Base-by-base conservation (phyloP, 2,888 invertebrate species). In the Acronicta alni region DNA sequence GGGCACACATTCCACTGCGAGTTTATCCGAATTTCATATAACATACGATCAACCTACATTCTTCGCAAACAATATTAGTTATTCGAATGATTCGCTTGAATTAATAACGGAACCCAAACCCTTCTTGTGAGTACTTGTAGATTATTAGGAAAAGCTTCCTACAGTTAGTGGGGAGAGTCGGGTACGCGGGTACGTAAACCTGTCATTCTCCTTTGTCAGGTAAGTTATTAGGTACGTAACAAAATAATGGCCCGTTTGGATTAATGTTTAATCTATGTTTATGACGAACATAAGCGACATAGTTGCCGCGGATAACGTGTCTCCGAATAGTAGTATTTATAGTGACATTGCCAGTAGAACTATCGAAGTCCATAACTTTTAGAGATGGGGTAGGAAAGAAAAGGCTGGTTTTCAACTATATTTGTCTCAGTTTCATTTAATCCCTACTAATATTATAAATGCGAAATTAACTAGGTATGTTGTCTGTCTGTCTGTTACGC, bases 221-320 rank as follows among this genome's bases (percentile, higher is more conserved):
- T 73, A 73, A 74, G 66, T 76, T 74, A 76, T 73, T 66, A 76
- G 73, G 53, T 66, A 66, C 70, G 53, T 66, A 62, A 72, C 63
- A 62, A 75, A 75, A 72, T 75, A 75, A 77, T 62, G 63, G 66
- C 74, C 60, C 69, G 74, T 77, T 60, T 57, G 72, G 72, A 75
- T 75, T 72, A 77, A 77, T 68, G 62, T 58, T 59, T 77, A 69
- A 75, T 63, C 78, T 72, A 66, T 75, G 75, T 77, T 77, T 77
- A 78, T 75, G 75, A 72, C 63, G 63, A 56, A 62, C 57, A 69
- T 73, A 66, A 66, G 61, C 57, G 48, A 73, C 66, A 76, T 63
- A 76, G 77, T 74, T 63, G 74, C 53, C 37, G 17, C n/a, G 55
- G 54, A 38, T 26, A 38, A 39, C 49, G 35, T 38, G 55, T 23